Percentiles rank a stretch among this genome's conserved stretches.
Conservation (phyloP, 92 coral and sea anemone species). For the Palythoa heliodiscus region DNA sequence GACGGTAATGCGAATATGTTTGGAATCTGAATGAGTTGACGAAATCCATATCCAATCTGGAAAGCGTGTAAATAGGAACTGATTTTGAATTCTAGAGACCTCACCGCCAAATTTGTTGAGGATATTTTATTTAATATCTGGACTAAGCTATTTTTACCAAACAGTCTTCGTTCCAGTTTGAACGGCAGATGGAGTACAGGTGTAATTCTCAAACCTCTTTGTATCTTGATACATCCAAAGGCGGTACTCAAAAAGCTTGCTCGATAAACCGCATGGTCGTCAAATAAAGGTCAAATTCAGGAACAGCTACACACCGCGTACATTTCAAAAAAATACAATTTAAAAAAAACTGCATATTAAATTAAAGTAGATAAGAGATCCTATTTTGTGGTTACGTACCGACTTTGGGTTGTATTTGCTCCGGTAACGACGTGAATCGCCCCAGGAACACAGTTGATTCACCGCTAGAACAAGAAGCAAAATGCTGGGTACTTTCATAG, state of each 20-base stretch:
- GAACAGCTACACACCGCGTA: background rate
- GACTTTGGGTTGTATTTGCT: background rate
- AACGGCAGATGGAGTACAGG: slow-evolving; percentile 35
- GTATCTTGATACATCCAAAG: background rate
- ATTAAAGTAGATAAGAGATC: background rate
- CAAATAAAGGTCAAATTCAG: slow-evolving; percentile 12
- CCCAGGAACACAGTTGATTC: slow-evolving; percentile 6
- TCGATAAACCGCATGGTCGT: slow-evolving; percentile 31
- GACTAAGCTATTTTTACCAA: background rate
- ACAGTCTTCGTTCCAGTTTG: background rate
- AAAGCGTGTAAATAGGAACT: background rate
- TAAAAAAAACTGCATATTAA: background rate
- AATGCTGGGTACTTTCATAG: slow-evolving; percentile 12
- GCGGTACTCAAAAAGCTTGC: slow-evolving; percentile 25
- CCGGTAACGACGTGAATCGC: slow-evolving; percentile 27
- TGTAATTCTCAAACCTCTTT: background rate
- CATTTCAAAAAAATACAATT: background rate
- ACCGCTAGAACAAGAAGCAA: slow-evolving; percentile 14
- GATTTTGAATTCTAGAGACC: background rate
- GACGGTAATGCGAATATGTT: background rate
- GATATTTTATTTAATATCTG: background rate
- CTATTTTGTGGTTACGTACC: slow-evolving; percentile 1
- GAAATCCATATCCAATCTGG: background rate
- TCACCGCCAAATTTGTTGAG: background rate
- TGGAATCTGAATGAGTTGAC: slow-evolving; percentile 23